Percentiles rank a stretch among this genome's conserved stretches.
These are phyloP conservation scores for Parnassius apollo DNA, from an alignment of 2,888 invertebrate species.

Conservation along the genomic window DNA sequence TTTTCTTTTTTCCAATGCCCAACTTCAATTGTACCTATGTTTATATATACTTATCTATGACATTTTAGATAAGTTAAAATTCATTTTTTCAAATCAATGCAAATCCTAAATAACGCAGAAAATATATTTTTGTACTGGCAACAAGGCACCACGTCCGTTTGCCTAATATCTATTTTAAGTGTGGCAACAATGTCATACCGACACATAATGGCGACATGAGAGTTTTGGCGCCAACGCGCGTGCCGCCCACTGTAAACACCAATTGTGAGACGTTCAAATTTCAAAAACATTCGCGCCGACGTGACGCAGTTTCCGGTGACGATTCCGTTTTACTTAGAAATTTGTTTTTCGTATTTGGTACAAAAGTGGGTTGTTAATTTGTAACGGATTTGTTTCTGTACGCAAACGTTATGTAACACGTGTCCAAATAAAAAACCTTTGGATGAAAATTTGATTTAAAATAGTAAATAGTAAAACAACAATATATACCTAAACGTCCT, in stretches of 20 bases:
- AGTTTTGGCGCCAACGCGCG: constrained; percentile 69
- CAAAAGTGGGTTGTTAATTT: constrained; percentile 9
- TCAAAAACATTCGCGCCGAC: constrained; percentile 73
- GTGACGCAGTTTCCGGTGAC: constrained; percentile 77
- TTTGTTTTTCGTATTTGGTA: constrained; percentile 38
- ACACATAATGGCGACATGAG: constrained; percentile 58
- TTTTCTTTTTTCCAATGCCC: too few relatives aligned
- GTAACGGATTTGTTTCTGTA: neutral
- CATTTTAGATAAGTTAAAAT: neutral
- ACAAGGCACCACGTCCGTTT: constrained; percentile 37
- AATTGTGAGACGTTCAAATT: constrained; percentile 69
- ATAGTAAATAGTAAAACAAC: too few relatives aligned
- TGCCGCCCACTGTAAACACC: constrained; percentile 71
- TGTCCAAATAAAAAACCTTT: too few relatives aligned
- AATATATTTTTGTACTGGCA: constrained; percentile 39
- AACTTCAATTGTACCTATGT: too few relatives aligned
- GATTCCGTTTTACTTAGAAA: constrained; percentile 50
- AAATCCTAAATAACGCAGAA: constrained; percentile 10
- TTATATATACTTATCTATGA: too few relatives aligned
- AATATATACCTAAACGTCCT: too few relatives aligned
- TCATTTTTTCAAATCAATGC: constrained; percentile 7
- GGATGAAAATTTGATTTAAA: too few relatives aligned
- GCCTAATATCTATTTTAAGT: constrained; percentile 64
- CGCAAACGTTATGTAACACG: neutral
- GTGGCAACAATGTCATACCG: constrained; percentile 69